phyloP scores from a whole-genome alignment of 1,140 invertebrate genomes.

The Neodiprion pinetum region DNA sequence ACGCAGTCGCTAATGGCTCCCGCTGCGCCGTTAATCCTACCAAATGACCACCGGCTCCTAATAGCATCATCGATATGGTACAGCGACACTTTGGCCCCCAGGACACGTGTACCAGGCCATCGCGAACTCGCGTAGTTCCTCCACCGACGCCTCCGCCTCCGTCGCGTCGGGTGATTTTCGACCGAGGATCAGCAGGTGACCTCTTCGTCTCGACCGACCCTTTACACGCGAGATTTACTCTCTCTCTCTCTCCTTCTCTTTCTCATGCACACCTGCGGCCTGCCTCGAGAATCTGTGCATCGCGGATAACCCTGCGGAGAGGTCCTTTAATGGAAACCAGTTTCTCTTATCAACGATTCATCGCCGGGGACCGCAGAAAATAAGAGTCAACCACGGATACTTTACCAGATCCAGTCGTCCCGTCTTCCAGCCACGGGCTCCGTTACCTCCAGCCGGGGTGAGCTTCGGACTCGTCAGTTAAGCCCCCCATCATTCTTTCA shows the following conservation, averaged over 20 bases:
- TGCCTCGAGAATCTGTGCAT: background rate
- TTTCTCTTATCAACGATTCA: slow-evolving; percentile 6
- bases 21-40: slow-evolving; percentile 40
- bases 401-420: background rate
- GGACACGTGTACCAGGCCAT: slow-evolving; percentile 37
- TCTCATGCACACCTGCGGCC: background rate
- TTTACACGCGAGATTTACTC: no score
- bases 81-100: slow-evolving; percentile 24
- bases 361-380: background rate
- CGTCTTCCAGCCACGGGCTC: background rate
- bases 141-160: background rate
- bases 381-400: background rate
- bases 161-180: no score
- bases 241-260: background rate
- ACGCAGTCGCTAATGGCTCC: slow-evolving; percentile 43
- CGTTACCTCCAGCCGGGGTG: background rate
- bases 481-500: background rate
- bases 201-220: no score
- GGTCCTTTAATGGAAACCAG: slow-evolving; percentile 11
- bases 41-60: slow-evolving; percentile 34
- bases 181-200: no score
- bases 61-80: slow-evolving; percentile 11
- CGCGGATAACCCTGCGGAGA: background rate
- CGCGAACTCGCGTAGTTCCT: background rate
- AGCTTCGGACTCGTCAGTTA: background rate